Evolutionary conservation across 1,140 invertebrate species (phyloP).

Genomic region (Drosophila nebulosa): DNA sequence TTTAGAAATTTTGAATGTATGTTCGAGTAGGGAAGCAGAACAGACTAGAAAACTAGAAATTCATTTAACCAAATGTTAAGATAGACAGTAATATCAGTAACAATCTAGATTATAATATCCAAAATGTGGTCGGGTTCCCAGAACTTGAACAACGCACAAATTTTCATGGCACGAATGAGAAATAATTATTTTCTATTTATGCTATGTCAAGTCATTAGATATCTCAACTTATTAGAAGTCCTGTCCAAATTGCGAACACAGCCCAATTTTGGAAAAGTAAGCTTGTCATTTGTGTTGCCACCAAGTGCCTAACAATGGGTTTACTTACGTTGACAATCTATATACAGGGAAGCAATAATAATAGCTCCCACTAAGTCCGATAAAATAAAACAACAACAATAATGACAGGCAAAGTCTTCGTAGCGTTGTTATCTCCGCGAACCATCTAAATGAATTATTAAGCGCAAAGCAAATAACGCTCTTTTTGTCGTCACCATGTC

Average conservation of each 20-base stretch:
- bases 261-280: slow-evolving; percentile 35
- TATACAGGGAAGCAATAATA: slow-evolving; percentile 52
- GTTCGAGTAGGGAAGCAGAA: too few species aligned
- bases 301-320: slow-evolving; percentile 22
- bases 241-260: slow-evolving; percentile 38
- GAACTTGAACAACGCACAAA: slow-evolving; percentile 25
- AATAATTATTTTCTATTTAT: slow-evolving; percentile 69
- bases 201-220: neutral
- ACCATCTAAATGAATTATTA: slow-evolving; percentile 81
- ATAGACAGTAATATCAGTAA: slow-evolving; percentile 8
- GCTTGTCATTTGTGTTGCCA: slow-evolving; percentile 29
- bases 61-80: neutral
- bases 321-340: slow-evolving; percentile 29
- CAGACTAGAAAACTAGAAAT: neutral
- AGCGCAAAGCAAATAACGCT: slow-evolving; percentile 80
- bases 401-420: slow-evolving; percentile 73
- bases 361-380: slow-evolving; percentile 28
- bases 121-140: slow-evolving; percentile 62
- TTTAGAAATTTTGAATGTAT: too few species aligned
- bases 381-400: slow-evolving; percentile 41
- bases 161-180: slow-evolving; percentile 54
- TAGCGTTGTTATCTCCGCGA: slow-evolving; percentile 68
- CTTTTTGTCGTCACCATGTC: slow-evolving; percentile 66
- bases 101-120: neutral
- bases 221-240: slow-evolving; percentile 21